Conservation (phyloP, 2,113 vertebrate genomes). For the Pelecanus crispus region DNA sequence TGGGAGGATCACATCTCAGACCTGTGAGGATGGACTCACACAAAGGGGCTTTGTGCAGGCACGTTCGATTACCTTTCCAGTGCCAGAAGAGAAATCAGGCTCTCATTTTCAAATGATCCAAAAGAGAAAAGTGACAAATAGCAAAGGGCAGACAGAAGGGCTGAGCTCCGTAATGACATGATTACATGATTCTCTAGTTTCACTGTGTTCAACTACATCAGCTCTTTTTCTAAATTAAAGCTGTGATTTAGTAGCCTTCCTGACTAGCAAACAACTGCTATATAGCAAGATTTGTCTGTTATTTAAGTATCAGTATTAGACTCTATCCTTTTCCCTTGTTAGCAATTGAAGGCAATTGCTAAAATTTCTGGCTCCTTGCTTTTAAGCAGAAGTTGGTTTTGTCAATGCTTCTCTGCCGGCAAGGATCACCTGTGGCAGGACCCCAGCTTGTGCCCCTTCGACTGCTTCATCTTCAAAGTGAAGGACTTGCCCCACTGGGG, state of each 20-base stretch:
- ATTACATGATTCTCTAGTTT: not conserved
- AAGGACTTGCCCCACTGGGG: not conserved
- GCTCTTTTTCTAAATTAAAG: not conserved
- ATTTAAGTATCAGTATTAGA: not conserved
- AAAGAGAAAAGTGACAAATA: not conserved
- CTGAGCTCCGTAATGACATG: not conserved
- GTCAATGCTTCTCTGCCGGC: not conserved
- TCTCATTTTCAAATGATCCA: not conserved
- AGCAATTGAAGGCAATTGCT: not conserved
- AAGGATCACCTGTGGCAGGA: not conserved
- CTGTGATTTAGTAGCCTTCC: not conserved
- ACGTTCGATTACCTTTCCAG: not conserved
- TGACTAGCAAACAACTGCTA: not conserved
- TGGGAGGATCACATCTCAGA: not conserved
- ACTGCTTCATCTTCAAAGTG: not conserved
- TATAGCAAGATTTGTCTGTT: not conserved
- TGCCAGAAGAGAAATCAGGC: not conserved
- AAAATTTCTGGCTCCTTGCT: not conserved
- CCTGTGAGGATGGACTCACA: not conserved
- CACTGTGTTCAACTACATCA: not conserved
- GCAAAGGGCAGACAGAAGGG: not conserved
- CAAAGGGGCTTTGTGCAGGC: not conserved
- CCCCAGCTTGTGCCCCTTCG: not conserved
- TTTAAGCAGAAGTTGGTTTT: not conserved
- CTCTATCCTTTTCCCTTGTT: not conserved